phyloP scores from a whole-genome alignment of 2,113 vertebrate species.

The Pomatostomus ruficeps region DNA sequence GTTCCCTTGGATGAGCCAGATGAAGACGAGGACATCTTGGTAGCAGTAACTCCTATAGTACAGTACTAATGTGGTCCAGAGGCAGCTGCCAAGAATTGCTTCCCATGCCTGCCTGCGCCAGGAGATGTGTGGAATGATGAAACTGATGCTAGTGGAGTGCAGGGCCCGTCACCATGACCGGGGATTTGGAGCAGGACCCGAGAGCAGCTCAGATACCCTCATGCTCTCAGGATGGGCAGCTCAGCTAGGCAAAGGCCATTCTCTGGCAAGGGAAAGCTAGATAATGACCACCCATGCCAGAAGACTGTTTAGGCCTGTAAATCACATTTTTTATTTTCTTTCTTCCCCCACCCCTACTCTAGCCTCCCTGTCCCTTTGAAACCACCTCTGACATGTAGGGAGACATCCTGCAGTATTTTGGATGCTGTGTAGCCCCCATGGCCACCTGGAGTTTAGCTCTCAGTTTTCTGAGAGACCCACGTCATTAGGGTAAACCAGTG shows the following conservation, averaged over 20 bases:
- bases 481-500: not conserved
- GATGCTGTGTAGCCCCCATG: not conserved
- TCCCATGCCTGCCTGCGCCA: conserved; percentile 4
- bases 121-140: conserved; percentile 18
- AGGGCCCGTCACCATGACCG: accelerated
- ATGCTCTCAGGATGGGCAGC: not conserved
- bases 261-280: not conserved
- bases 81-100: conserved; percentile 19
- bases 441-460: not conserved
- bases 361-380: not conserved
- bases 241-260: not conserved
- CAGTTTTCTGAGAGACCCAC: not conserved
- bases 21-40: not conserved
- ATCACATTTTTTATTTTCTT: not conserved
- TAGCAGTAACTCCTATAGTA: not conserved
- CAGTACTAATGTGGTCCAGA: not conserved
- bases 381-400: not conserved
- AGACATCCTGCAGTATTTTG: not conserved
- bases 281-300: not conserved
- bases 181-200: not conserved
- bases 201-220: not conserved
- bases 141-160: not conserved
- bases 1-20: not conserved
- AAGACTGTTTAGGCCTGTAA: not conserved
- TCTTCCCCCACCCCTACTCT: accelerated